Evolutionary conservation across 2,797 vertebrate species (phyloP), one percentile per base, ranked within the genome.

Genomic region (Margarornis squamiger): DNA sequence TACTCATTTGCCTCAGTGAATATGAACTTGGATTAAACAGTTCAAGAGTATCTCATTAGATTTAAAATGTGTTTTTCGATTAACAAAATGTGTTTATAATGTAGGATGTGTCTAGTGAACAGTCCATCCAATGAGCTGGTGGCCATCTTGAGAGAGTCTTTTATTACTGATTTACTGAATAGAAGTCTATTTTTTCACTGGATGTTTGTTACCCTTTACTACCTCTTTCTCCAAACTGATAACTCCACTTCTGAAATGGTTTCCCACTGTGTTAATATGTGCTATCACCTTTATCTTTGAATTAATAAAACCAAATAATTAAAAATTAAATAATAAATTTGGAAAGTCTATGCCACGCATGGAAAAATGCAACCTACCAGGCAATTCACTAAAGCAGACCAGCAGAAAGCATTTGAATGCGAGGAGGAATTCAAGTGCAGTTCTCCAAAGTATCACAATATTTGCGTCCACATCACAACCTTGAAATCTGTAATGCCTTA

Each of bases 51-150:
- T 83, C 67, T 92, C 72, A 80, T 82, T 78, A 87, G 54, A 41
- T 80, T 61, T 88, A 84, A 92, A 93, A 88, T 77, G 67, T 77
- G 57, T 19, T 81, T 93, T 90, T 86, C 85, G 86, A 91, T 95
- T 94, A 95, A 78, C 65, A 92, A 72, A 95, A 91, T 92, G 57
- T 79, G 63, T 92, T 93, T 89, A 73, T 89, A 94, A 93, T 95
- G 73, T 92, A 82, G 70, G 70, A 92, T 92, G 48, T 86, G 48
- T 54, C 90, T 82, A 80, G 65, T 86, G 90, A 94, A 74, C 52
- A 51, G 59, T 88, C 45, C 66, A 27, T 91, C 66, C 95, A 90
- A 86, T 79, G 66, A 92, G 20, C 41, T 81, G 29, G 55, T 86
- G 45, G 16, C 39, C 67, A 59, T 91, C 66, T 48, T 92, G 52